These are phyloP conservation scores for Pogona vitticeps DNA, from an alignment of 2,113 vertebrate species.

Conservation along the genomic window DNA sequence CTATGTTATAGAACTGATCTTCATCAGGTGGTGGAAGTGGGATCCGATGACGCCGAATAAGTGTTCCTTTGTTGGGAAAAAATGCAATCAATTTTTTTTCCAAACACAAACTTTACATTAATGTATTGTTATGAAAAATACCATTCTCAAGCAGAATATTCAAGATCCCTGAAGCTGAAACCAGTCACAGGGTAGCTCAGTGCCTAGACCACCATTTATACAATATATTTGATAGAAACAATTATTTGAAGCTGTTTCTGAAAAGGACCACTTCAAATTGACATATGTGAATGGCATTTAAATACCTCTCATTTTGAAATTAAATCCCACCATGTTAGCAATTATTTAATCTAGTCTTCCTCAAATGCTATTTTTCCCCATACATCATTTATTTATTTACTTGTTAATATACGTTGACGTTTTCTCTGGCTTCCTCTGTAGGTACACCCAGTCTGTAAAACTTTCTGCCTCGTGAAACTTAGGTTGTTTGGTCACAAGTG, in stretches of 20 bases:
- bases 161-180: not conserved
- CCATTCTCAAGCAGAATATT: not conserved
- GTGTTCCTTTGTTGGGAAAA: conserved; percentile 76
- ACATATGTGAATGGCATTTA: not conserved
- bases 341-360: not conserved
- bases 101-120: not conserved
- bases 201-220: not conserved
- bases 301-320: not conserved
- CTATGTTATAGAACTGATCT: conserved; percentile 86
- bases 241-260: not conserved
- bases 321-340: not conserved
- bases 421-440: not conserved
- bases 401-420: too few species aligned
- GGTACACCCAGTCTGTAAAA: not conserved
- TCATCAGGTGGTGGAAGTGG: conserved; percentile 85
- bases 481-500: not conserved
- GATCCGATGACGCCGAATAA: conserved; percentile 86
- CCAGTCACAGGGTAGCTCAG: not conserved
- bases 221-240: not conserved
- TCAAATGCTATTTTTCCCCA: not conserved
- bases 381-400: too few species aligned
- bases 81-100: conserved; percentile 28
- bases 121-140: not conserved
- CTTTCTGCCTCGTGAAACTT: not conserved
- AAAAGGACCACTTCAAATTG: not conserved